Percentiles rank a stretch among this genome's conserved stretches.
Conservation (phyloP, 2,113 vertebrate genomes). For the Miniopterus natalensis region DNA sequence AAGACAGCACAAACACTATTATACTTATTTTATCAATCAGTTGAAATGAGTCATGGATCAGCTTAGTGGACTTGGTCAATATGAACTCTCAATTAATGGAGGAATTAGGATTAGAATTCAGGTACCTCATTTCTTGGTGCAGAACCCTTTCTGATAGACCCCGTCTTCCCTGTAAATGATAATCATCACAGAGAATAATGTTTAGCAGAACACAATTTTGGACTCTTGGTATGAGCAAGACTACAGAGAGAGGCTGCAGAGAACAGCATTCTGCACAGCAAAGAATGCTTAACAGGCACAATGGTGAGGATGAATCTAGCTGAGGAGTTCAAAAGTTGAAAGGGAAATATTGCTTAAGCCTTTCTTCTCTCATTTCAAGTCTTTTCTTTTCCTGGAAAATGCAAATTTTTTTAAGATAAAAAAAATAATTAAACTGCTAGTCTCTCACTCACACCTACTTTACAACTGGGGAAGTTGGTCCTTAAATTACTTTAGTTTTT, state of each 20-base stretch:
- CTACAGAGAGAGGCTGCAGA: neutral
- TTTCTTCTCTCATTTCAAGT: neutral
- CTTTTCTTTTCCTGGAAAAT: slow-evolving; percentile 4
- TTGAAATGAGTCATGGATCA: slow-evolving; percentile 24
- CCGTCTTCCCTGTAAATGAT: neutral
- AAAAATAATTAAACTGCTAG: neutral
- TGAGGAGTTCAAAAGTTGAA: neutral
- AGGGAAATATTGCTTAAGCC: neutral
- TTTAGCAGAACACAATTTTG: neutral
- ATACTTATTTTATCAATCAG: slow-evolving; percentile 55
- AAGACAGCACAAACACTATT: neutral
- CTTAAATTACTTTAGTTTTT: neutral
- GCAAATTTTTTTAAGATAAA: neutral
- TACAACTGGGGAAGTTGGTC: neutral
- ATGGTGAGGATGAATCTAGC: neutral
- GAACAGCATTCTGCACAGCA: neutral
- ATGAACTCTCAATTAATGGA: neutral
- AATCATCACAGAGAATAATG: neutral
- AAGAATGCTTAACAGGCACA: neutral
- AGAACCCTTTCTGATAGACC: neutral
- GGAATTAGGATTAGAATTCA: neutral
- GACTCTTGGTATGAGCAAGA: neutral
- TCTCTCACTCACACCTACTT: neutral
- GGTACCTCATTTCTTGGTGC: neutral
- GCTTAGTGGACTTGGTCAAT: neutral